Base-by-base conservation (phyloP, 2,888 invertebrate genomes). In the Drosophila falleni region DNA sequence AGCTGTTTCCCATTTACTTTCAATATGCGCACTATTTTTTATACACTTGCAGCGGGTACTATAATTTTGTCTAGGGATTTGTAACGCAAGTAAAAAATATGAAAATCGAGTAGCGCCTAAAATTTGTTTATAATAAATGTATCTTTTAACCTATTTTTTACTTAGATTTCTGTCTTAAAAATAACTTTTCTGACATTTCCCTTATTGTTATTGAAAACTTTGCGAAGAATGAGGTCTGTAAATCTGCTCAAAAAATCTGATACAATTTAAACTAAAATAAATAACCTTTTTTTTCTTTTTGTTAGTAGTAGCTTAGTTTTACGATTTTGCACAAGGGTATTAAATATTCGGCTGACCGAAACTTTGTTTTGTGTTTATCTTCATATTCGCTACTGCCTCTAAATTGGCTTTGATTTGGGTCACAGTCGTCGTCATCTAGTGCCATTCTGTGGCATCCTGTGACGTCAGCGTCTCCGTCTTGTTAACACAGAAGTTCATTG, bases 1-100 rank as follows among this genome's bases (percentile, higher is more conserved):
- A 85, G 84, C 85, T 89, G 89, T 73, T 89, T 71, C 29, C 63
- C 81, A 84, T 84, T 88, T 86, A 80, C 89, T 86, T 88, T 84
- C 87, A 83, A 80, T 84, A 76, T 74, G 71, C 74, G 59, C 63
- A 73, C 63, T 68, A 53, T 29, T 8, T 5, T 1, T 70, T 62
- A 19, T 33, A 8, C 15, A 16, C 6, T 49, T 16, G 49, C 37
- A 42, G 35, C 4, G 29, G 29, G 47, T 31, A 31, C 15, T 5
- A 11, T 10, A 10, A 5, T n/a, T 15, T 9, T 46, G 4, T 46
- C 9, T 5, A 1, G 9, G 3, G 8, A 26, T n/a, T 4, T 47
- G 47, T 26, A 2, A 47, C 4, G 9, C 46, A 15, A 47, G 0
- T 5, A 9, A 29, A 8, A 8, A 29, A 2, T 37, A 5, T 1